Evolutionary conservation across 1,140 invertebrate genomes (phyloP), one percentile per base, ranked within the genome.

Genomic region (Harpegnathos saltator): DNA sequence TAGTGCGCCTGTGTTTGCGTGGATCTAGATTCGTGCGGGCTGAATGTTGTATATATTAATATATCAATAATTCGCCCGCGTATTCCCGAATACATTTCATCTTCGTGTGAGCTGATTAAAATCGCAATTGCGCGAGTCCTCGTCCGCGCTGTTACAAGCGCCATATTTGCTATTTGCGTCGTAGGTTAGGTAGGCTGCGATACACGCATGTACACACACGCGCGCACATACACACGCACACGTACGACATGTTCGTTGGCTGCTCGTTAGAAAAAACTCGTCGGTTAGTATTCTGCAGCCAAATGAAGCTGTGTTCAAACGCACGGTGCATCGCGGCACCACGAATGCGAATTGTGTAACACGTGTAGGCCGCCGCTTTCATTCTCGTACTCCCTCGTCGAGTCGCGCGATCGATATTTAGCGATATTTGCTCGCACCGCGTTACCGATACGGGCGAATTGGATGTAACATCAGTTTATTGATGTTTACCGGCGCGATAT

Each of bases 331-430:
- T 52, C 56, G 33, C 52, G 17, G n/a, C n/a, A n/a, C n/a, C 17
- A 22, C 52, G 33, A 78, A 68, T 19, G 75, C 52, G 65, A 80
- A 71, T 71, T 69, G 63, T 69, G 15, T 5, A 3, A 17, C 29
- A 38, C 12, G 17, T 68, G 56, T 44, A 29, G 33, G 17, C 29
- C 48, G 29, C 11, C 15, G 52, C 50, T 80, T 80, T 71, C 52
- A 80, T 69, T 69, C 71, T 44, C 22, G 52, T 44, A 56, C 9
- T 80, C 33, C n/a, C n/a, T 80, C 75, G 58, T 80, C 44, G 75
- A 71, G 33, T 24, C 17, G n/a, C 4, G 17, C 65, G 52, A 80
- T 80, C 75, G 65, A 80, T 80, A 71, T 80, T 80, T 80, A 71
- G 75, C n/a, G 66, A 80, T 80, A 71, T 71, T 80, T 56, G 52